A percentile compares a stretch with the other conserved stretches of the same genome.
These are phyloP conservation scores for Apotomis turbidana DNA, from an alignment of 2,888 invertebrate genomes.

Conservation along the genomic window DNA sequence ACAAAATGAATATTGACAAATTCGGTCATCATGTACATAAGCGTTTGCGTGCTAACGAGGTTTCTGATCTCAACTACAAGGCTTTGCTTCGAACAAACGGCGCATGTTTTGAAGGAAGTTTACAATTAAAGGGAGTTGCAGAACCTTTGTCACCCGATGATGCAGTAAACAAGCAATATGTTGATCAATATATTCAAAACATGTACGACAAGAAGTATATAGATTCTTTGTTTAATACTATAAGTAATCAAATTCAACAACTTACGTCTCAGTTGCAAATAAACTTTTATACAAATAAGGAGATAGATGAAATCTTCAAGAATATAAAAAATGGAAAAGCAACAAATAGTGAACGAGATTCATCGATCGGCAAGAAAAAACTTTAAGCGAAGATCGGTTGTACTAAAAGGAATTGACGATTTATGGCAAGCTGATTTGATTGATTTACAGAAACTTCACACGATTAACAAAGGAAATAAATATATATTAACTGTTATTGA, in stretches of 20 bases:
- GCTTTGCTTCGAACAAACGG: not conserved
- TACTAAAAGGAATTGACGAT: not conserved
- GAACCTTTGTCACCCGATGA: not conserved
- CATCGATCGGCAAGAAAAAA: not conserved
- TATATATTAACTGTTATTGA: conserved; percentile 7
- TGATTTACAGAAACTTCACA: not conserved
- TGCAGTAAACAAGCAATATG: not conserved
- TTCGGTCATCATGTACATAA: conserved; percentile 10
- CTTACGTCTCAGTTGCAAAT: not conserved
- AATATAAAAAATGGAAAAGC: too few relatives aligned
- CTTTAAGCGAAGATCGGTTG: not conserved
- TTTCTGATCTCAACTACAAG: conserved; percentile 8
- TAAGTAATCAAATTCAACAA: not conserved
- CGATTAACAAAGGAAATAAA: not conserved
- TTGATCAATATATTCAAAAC: not conserved
- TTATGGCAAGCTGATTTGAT: conserved; percentile 7
- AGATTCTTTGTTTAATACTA: not conserved
- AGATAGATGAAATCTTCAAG: not conserved
- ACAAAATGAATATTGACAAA: conserved; percentile 3
- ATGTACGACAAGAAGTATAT: not conserved
- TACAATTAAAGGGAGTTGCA: not conserved
- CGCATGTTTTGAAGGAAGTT: too few relatives aligned
- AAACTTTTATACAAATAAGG: not conserved
- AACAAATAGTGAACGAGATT: not conserved
- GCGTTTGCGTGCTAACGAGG: conserved; percentile 1